Conservation (phyloP, 2,888 invertebrate genomes). For the Mimachlamys varia region DNA sequence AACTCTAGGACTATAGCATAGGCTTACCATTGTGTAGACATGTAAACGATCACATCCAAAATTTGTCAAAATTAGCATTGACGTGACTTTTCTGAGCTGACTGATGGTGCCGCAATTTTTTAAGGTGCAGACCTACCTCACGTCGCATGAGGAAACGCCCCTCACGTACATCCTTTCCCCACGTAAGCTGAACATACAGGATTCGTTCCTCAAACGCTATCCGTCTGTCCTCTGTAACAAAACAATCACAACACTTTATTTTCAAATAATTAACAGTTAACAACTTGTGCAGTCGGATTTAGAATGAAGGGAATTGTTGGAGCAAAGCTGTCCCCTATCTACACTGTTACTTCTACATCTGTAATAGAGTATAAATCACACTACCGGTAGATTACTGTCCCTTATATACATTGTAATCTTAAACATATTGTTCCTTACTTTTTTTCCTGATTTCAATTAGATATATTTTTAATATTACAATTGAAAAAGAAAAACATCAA, state of each 20-base stretch:
- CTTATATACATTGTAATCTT: no score
- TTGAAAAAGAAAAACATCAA: no score
- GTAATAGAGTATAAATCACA: no score
- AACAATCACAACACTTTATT: slow-evolving; percentile 36
- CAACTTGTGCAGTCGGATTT: background rate
- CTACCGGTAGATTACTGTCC: no score
- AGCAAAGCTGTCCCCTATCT: background rate
- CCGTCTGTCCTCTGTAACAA: slow-evolving; percentile 90
- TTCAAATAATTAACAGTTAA: background rate
- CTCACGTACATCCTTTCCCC: slow-evolving; percentile 99
- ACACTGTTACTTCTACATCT: no score
- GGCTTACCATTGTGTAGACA: background rate
- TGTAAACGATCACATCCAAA: background rate
- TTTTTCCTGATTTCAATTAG: no score
- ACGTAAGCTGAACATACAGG: slow-evolving; percentile 97
- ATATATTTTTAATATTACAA: no score
- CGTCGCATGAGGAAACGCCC: slow-evolving; percentile 96
- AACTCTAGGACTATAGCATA: no score
- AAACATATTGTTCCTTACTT: no score
- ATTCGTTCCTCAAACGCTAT: slow-evolving; percentile 96
- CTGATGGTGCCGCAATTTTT: slow-evolving; percentile 76
- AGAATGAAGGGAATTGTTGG: background rate
- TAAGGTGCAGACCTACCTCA: slow-evolving; percentile 60
- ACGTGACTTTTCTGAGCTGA: background rate
- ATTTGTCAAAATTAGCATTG: background rate